These are phyloP conservation scores for Limanda limanda DNA, from an alignment of 2,113 vertebrate species.

Conservation along the genomic window DNA sequence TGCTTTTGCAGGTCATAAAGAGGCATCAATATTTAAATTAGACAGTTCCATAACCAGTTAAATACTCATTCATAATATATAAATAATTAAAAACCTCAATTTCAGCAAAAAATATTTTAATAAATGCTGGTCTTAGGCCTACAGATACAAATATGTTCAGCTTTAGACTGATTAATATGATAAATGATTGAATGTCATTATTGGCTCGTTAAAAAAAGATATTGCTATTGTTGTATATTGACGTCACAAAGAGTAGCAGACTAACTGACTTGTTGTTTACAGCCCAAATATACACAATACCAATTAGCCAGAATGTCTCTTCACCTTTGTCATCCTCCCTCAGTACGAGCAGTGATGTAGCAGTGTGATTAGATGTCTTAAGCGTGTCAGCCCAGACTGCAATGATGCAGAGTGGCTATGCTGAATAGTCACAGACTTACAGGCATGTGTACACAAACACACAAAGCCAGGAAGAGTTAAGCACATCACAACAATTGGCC, in stretches of 20 bases:
- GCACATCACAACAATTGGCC: slow-evolving; percentile 75
- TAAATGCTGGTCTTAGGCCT: neutral
- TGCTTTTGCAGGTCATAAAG: too few species aligned
- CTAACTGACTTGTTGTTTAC: neutral
- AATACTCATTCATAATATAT: too few species aligned
- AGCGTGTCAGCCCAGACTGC: neutral
- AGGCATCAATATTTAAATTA: too few species aligned
- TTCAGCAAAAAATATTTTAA: neutral
- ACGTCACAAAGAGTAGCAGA: too few species aligned
- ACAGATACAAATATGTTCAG: neutral
- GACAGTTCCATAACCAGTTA: too few species aligned
- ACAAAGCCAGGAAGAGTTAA: slow-evolving; percentile 62
- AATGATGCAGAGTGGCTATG: neutral
- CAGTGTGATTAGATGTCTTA: neutral
- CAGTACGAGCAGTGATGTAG: neutral
- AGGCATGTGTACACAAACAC: slow-evolving; percentile 47
- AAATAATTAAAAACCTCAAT: too few species aligned
- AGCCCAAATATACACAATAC: neutral
- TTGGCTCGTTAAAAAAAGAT: too few species aligned
- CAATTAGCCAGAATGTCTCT: neutral
- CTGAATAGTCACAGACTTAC: neutral
- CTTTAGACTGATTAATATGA: neutral
- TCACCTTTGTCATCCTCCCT: neutral
- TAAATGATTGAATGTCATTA: too few species aligned
- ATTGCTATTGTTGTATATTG: too few species aligned